These are phyloP conservation scores for Prenolepis imparis DNA, from an alignment of 2,888 invertebrate species.

Conservation along the genomic window DNA sequence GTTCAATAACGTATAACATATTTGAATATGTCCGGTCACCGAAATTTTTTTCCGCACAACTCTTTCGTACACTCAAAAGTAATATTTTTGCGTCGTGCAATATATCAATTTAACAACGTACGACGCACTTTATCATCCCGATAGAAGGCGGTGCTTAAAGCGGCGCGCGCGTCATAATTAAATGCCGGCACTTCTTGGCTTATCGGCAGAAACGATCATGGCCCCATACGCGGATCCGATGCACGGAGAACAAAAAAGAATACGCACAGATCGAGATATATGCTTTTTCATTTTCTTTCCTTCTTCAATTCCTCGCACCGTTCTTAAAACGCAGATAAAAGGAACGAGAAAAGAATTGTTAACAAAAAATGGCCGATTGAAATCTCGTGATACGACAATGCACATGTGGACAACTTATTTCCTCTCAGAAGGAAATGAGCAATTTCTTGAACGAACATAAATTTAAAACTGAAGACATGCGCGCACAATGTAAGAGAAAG, in stretches of 20 bases:
- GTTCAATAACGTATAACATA: background rate
- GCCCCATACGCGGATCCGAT: slow-evolving; percentile 38
- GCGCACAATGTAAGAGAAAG: background rate
- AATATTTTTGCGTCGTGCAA: slow-evolving; percentile 64
- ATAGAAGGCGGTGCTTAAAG: slow-evolving; percentile 67
- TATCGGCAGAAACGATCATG: slow-evolving; percentile 68
- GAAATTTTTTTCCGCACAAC: slow-evolving; percentile 48
- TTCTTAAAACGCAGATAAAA: background rate
- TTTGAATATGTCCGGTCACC: background rate
- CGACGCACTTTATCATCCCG: slow-evolving; percentile 67
- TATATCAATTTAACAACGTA: slow-evolving; percentile 65
- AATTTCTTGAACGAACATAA: slow-evolving; percentile 44
- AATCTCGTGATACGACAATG: slow-evolving; percentile 75
- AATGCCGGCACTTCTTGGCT: slow-evolving; percentile 72
- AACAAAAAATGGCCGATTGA: slow-evolving; percentile 69
- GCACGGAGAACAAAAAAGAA: slow-evolving; percentile 51
- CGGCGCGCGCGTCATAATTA: slow-evolving; percentile 72
- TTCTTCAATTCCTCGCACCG: background rate
- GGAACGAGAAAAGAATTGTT: background rate
- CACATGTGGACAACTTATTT: slow-evolving; percentile 50
- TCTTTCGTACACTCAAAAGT: slow-evolving; percentile 53
- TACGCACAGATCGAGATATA: slow-evolving; percentile 54
- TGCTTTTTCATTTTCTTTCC: slow-evolving; percentile 22
- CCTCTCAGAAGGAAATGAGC: slow-evolving; percentile 63
- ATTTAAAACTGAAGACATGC: slow-evolving; percentile 1